Base-by-base conservation (phyloP, 2,797 vertebrate genomes). In the Mallotus villosus region DNA sequence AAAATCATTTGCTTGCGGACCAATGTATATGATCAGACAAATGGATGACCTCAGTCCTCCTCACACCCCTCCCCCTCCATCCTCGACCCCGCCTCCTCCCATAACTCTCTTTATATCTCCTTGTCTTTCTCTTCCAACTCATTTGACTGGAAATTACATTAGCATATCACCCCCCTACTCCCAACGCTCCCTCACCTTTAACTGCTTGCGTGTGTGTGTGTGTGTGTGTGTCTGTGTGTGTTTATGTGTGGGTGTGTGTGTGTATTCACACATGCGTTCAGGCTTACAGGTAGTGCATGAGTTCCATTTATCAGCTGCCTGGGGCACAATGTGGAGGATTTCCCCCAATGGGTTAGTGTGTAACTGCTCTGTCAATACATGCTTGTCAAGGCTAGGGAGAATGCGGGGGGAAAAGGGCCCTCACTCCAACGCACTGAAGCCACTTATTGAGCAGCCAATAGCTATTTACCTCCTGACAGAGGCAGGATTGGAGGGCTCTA, bases 401-500 rank as follows among this genome's bases (percentile, higher is more conserved):
- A 91, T 89, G 86, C 73, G 85, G 92, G 93, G 93, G 92, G 92
- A 89, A 85, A 86, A 90, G 92, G 91, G 93, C 86, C 90, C 88
- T 88, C 88, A 95, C 93, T 96, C 95, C 92, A 93, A 88, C 93
- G 95, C 94, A 89, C 92, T 93, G 83, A 93, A 93, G 94, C 94
- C 95, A 94, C 96, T 98, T 97, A 98, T 97, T 96, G 95, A 97
- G 94, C 96, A 98, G 96, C 97, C 97, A 97, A 97, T 97, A 98
- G 95, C 94, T 97, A 97, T 98, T 98, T 98, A 93, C 88, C 88
- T 92, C 89, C 91, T 87, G 90, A 93, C 78, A 87, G 86, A 89
- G 89, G 91, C 85, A 88, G 89, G 86, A 85, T 11, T 75, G 79
- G 85, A 84, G 85, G 78, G 85, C 79, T 87, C 85, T 72, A 72